Evolutionary conservation across 2,113 vertebrate genomes (phyloP), one percentile per base, ranked within the genome.

Genomic region (Tympanuchus pallidicinctus): DNA sequence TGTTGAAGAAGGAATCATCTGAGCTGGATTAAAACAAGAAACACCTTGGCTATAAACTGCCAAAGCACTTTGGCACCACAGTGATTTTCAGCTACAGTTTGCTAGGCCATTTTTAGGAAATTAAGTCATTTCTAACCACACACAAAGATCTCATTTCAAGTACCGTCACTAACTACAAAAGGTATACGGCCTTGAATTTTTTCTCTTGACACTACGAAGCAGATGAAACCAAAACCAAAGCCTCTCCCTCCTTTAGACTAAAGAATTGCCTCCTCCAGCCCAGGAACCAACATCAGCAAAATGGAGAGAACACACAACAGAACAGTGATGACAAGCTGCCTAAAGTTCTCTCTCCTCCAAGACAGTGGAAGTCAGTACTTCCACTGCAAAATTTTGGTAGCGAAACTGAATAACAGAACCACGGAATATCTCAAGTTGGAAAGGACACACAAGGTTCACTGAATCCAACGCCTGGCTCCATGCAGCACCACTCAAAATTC

Each of bases 51-150:
- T 83, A 67, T 30, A 65, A 81, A 56, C 6, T 28, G 5, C 30
- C 60, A 56, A 82, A 82, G 59, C 17, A 28, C 45, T 66, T 65
- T 50, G 20, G 36, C 2, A 0, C 19, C 36, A 54, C 27, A 70
- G 32, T 0, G 1, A 24, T 30, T 8, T 76, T 79, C n/a, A 66
- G 54, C 1, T 1, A 19, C 36, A 45, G 24, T 27, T 69, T 83
- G 20, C 27, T 59, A 66, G 54, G n/a, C 21, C 89, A 82, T 34
- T 73, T 43, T 63, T 81, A 30, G 25, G 59, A 73, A 90, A 89
- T 32, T 36, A 75, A 84, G 42, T 21, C 9, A 42, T 15, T 17
- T 88, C 17, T 27, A 27, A 73, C 1, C 25, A 5, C 34, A 83
- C 3, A 67, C 42, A 25, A 78, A 72, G 36, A 77, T 67, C 52